Evolutionary conservation across 2,113 vertebrate species (phyloP).

Genomic region (Chaenocephalus aceratus): DNA sequence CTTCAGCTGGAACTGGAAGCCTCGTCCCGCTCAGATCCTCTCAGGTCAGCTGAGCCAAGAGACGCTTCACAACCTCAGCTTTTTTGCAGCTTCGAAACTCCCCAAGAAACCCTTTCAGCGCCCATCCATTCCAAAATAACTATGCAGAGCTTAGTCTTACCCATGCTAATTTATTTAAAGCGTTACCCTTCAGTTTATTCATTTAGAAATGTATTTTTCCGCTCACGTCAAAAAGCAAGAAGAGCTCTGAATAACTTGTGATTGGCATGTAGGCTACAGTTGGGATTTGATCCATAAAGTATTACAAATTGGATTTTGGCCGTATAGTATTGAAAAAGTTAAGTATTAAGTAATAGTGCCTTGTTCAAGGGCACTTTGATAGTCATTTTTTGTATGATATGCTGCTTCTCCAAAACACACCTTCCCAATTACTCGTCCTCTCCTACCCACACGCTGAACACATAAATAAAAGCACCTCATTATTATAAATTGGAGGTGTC

Average conservation of each 20-base stretch:
- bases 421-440: constrained; percentile 5
- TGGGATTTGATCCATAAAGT: not conserved
- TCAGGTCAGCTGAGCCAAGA: constrained; percentile 71
- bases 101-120: not conserved
- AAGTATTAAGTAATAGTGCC: constrained; percentile 56
- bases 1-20: constrained; percentile 38
- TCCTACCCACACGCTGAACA: constrained; percentile 34
- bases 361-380: constrained; percentile 53
- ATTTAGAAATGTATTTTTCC: not conserved
- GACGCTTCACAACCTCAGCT: constrained; percentile 24
- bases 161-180: not conserved
- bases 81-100: constrained; percentile 48
- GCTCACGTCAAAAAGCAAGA: not conserved
- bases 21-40: constrained; percentile 73
- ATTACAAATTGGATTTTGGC: constrained; percentile 7
- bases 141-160: constrained; percentile 59
- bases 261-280: not conserved
- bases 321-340: not conserved
- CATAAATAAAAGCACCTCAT: constrained; percentile 35
- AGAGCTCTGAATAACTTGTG: not conserved
- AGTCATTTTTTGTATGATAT: not conserved
- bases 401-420: constrained; percentile 8
- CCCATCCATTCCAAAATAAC: constrained; percentile 21
- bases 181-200: not conserved
- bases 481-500: constrained; percentile 11